These are phyloP conservation scores for Cephus sareptanus DNA, from an alignment of 2,888 invertebrate genomes.

Conservation along the genomic window DNA sequence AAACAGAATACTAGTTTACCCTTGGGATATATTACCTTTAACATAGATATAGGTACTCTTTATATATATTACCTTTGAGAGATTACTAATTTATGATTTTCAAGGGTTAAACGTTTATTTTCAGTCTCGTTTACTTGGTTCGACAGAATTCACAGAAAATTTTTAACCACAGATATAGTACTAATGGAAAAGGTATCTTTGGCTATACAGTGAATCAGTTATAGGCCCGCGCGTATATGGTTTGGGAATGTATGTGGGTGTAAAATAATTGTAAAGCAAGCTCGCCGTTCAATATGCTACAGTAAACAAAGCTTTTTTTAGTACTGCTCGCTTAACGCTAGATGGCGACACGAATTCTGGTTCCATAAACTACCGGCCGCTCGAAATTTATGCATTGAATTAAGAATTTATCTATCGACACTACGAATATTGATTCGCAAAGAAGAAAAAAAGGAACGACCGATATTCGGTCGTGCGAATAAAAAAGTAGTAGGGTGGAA, in stretches of 20 bases:
- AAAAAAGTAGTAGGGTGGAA: background rate
- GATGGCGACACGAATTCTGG: background rate
- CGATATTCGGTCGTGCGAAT: background rate
- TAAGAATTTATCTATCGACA: background rate
- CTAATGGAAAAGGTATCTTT: background rate
- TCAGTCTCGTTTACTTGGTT: background rate
- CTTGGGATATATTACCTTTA: background rate
- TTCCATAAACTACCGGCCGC: background rate
- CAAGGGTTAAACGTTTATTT: background rate
- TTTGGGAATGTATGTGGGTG: too few relatives aligned
- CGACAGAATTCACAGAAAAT: background rate
- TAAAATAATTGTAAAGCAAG: background rate
- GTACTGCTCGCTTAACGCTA: background rate
- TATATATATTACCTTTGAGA: background rate
- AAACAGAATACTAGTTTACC: background rate
- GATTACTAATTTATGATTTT: background rate
- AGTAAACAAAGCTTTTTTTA: background rate
- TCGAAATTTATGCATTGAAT: background rate
- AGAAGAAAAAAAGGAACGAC: too few relatives aligned
- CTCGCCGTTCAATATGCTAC: background rate
- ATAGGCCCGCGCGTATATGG: too few relatives aligned
- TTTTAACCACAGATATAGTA: too few relatives aligned
- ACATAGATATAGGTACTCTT: too few relatives aligned
- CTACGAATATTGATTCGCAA: background rate
- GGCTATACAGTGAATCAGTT: background rate